Evolutionary conservation across 2,113 vertebrate genomes (phyloP), one percentile per base, ranked within the genome.

Genomic region (Bombycilla garrulus): DNA sequence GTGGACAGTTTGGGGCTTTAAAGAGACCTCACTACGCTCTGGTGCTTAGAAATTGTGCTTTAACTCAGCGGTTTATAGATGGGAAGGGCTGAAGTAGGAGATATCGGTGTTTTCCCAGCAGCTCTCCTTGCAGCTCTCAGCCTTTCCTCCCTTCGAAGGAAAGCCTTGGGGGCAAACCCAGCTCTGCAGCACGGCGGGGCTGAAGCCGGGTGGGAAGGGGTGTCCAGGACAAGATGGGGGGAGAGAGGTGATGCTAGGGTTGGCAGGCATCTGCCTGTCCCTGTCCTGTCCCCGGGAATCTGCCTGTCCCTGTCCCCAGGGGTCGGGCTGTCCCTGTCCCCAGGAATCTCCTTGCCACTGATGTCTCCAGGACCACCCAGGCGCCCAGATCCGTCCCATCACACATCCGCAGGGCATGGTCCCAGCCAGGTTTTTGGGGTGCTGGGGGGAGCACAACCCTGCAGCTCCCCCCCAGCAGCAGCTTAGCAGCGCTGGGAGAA

Each of bases 381-480:
- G 22, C 51, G 17, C 38, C 18, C 35, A 1, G 2, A 22, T 7
- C 60, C 10, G 0, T 26, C 21, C 36, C 26, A 8, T 9, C 12
- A 0, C 64, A 62, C 6, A 12, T 42, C 19, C 1, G 3, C 48
- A 16, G 58, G 25, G 8, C 62, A 60, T 0, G 4, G 33, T 26
- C 23, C 40, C 57, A 28, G 40, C 0, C 7, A 40, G 42, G 53
- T 1, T 62, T 58, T 22, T 11, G 87, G 87, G 90, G 54, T 35
- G 45, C 71, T 1, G 10, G 9, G 20, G 22, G 21, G 5, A 22
- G 12, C 18, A 5, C 4, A 6, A 2, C 3, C 16, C 64, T 13
- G 23, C 7, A 1, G 23, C 53, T 42, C 14, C 1, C 42, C 6
- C 33, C 15, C 15, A 25, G 5, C 18, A 13, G 11, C 21, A 4